These are phyloP conservation scores for Lasioglossum villosulum DNA, from an alignment of 2,888 invertebrate genomes.

Conservation along the genomic window DNA sequence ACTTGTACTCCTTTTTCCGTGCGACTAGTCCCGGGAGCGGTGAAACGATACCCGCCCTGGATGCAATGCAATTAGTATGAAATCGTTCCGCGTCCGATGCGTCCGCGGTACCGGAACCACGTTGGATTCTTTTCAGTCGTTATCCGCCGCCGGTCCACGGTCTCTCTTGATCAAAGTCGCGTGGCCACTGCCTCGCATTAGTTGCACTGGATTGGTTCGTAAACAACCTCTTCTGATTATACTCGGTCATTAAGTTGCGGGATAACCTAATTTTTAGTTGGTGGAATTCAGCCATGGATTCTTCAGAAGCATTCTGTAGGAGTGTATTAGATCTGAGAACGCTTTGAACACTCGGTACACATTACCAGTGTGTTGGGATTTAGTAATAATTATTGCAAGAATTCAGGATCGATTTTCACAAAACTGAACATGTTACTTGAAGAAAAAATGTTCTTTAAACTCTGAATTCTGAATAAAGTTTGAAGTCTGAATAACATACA, in stretches of 20 bases:
- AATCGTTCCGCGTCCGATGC: constrained; percentile 36
- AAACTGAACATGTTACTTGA: too few relatives aligned
- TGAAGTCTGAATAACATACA: not conserved
- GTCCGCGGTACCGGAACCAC: constrained; percentile 14
- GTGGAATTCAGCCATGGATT: not conserved
- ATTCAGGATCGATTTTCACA: too few relatives aligned
- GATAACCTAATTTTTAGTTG: not conserved
- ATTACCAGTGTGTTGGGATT: too few relatives aligned
- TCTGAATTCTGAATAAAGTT: too few relatives aligned
- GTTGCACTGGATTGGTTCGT: not conserved
- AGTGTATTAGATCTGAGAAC: not conserved
- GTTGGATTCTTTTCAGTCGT: not conserved
- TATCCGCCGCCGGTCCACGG: not conserved
- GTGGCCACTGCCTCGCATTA: not conserved
- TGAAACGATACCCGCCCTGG: constrained; percentile 27
- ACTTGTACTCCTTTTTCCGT: constrained; percentile 25
- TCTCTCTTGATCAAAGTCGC: not conserved
- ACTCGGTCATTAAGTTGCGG: not conserved
- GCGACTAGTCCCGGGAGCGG: not conserved
- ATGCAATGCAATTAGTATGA: constrained; percentile 59
- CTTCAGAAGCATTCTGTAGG: not conserved
- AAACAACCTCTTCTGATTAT: not conserved
- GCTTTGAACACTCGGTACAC: not conserved
- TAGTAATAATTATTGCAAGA: too few relatives aligned
- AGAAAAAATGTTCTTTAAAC: too few relatives aligned